These are phyloP conservation scores for Microcebus griseorufus DNA, from an alignment of 2,113 vertebrate genomes.

Conservation along the genomic window DNA sequence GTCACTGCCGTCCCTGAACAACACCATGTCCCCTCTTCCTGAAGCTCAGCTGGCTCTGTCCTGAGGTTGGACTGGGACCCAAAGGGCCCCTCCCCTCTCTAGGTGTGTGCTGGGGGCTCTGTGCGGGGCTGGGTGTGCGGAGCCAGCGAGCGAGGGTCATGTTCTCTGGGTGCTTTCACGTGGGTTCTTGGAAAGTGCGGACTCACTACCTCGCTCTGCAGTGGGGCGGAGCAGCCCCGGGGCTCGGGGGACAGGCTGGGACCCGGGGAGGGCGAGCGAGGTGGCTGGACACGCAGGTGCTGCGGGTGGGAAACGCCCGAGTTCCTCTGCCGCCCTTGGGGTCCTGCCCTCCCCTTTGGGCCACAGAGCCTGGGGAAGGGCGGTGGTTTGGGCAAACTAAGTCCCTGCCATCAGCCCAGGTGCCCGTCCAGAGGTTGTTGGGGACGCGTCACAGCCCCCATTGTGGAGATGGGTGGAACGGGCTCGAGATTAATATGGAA, in stretches of 20 bases:
- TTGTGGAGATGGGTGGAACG: conserved; percentile 49
- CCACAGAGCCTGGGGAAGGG: neutral
- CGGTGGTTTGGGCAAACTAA: neutral
- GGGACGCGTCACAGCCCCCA: rapidly evolving
- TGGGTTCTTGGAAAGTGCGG: neutral
- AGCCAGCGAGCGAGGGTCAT: rapidly evolving
- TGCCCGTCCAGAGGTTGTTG: neutral
- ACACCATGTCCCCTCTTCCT: too few relatives aligned
- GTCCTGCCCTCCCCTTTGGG: neutral
- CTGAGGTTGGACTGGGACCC: too few relatives aligned
- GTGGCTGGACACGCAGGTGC: neutral
- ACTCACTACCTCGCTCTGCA: neutral
- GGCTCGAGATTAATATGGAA: conserved; percentile 76
- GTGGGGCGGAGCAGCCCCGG: too few relatives aligned
- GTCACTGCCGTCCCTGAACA: too few relatives aligned
- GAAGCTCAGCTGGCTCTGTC: too few relatives aligned
- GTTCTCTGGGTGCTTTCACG: neutral
- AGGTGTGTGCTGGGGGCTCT: neutral
- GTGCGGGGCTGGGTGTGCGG: neutral
- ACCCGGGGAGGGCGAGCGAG: neutral
- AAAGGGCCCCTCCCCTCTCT: neutral
- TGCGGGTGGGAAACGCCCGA: rapidly evolving
- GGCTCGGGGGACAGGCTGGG: neutral
- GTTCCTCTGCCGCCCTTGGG: neutral
- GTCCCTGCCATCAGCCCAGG: neutral